Conservation (phyloP, 1,140 invertebrate species). For the Penaeus indicus region DNA sequence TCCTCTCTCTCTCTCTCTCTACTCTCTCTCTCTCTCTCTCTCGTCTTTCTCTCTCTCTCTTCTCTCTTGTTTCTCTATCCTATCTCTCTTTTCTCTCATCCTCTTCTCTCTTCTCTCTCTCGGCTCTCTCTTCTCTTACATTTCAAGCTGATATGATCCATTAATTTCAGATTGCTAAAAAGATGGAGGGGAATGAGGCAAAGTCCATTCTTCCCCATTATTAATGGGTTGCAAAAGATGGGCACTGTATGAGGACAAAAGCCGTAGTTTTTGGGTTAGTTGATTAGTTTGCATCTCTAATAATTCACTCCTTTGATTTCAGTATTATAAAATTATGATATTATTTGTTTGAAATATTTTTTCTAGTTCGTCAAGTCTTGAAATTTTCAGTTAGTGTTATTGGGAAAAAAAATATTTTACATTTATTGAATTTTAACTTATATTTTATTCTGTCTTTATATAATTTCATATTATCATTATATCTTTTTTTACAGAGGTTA, state of each 20-base stretch:
- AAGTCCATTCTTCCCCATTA: conserved; percentile 69
- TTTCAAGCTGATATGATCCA: not conserved
- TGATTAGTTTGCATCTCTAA: not conserved
- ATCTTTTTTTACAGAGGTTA: conserved; percentile 78
- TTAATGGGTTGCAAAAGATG: conserved; percentile 81
- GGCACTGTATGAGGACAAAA: conserved; percentile 93
- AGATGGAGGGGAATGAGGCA: not conserved
- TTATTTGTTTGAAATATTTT: too few species aligned
- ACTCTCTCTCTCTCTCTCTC: too few species aligned
- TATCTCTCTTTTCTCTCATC: too few species aligned
- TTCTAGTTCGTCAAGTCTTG: too few species aligned
- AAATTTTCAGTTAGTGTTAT: not conserved
- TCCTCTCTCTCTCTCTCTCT: too few species aligned
- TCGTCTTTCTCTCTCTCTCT: too few species aligned
- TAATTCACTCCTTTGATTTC: not conserved
- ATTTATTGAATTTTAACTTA: not conserved
- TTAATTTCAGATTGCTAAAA: not conserved
- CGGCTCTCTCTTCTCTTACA: not conserved
- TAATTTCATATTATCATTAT: not conserved
- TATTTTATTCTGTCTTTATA: not conserved
- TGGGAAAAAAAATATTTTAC: not conserved
- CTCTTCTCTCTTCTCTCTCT: too few species aligned
- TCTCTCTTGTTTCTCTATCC: too few species aligned
- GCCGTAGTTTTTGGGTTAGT: conserved; percentile 74
- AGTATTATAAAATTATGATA: not conserved